These are phyloP conservation scores for Drosophila suboccidentalis DNA, from an alignment of 2,888 invertebrate species.

Conservation along the genomic window DNA sequence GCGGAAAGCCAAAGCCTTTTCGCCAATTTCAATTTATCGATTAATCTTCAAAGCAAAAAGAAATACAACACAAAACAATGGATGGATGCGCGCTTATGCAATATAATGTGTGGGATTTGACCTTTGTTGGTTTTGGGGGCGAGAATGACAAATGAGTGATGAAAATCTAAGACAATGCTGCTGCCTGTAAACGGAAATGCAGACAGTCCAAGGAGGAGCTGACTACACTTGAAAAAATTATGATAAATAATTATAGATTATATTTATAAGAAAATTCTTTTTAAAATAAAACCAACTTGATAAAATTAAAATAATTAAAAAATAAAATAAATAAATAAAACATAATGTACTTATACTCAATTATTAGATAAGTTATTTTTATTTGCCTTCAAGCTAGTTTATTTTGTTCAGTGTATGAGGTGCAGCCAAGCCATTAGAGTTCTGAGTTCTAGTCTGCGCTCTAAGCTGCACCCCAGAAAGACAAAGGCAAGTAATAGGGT, in stretches of 20 bases:
- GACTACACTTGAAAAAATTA: conserved; percentile 18
- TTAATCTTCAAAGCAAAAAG: conserved; percentile 49
- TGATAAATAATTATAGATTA: neutral
- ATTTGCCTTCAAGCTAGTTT: neutral
- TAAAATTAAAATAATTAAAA: neutral
- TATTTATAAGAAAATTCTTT: neutral
- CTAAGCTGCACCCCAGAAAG: conserved; percentile 49
- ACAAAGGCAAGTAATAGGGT: conserved; percentile 11
- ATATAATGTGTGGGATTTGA: conserved; percentile 75
- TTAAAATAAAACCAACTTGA: too few relatives aligned
- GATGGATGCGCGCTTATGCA: conserved; percentile 63
- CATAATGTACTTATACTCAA: neutral
- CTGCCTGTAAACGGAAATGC: conserved; percentile 57
- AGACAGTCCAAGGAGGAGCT: conserved; percentile 18
- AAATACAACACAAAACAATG: conserved; percentile 49
- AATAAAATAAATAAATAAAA: too few relatives aligned
- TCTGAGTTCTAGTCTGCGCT: conserved; percentile 35
- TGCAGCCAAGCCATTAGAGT: conserved; percentile 49
- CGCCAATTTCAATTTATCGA: conserved; percentile 52
- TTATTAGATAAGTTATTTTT: neutral
- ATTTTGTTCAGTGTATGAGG: conserved; percentile 45
- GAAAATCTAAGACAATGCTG: conserved; percentile 60
- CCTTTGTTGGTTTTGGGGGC: conserved; percentile 51
- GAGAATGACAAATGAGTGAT: conserved; percentile 74
- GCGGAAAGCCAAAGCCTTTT: conserved; percentile 45